Evolutionary conservation across 2,797 vertebrate species (phyloP), one percentile per base, ranked within the genome.

Genomic region (Gymnoscopelus braueri): DNA sequence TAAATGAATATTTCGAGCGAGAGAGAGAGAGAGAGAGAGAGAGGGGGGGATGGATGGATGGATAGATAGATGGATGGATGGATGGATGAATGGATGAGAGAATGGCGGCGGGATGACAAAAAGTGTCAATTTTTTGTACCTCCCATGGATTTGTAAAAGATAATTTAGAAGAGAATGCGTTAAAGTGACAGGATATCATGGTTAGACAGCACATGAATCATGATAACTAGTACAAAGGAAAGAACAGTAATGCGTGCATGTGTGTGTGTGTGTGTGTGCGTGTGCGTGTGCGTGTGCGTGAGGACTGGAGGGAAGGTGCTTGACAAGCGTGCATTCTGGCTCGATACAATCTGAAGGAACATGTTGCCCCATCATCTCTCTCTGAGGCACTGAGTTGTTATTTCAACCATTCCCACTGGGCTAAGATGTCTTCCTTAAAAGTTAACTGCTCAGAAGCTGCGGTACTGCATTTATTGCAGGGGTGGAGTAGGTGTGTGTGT

Each of bases 371-470:
- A 51, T n/a, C n/a, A 51, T n/a, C 12, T 51, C 11, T 51, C 49
- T 51, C 49, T 9, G 39, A 44, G 39, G 35, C 35, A 39, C 35
- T n/a, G 49, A 50, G 49, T 50, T 23, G 9, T 56, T 24, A 23
- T 26, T 56, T 24, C 23, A 23, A 56, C 8, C 19, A 11, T 58
- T 69, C 72, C 59, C 59, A 54, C 8, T 44, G 50, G 24, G 56
- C 56, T 23, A 62, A 15, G 12, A 32, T 10, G 29, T 35, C 11
- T 39, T 67, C 23, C 39, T 62, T 71, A 48, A n/a, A 58, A 69
- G 56, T 52, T 66, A 77, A 78, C 53, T 60, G 69, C 52, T 59
- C 29, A 11, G 26, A 81, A 72, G 72, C 54, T 62, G 53, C 13
- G 58, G 26, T 54, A 71, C 9, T 26, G 13, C 48, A 78, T 63